Base-by-base conservation (phyloP, 2,797 vertebrate species). In the Sebastes diaconus region DNA sequence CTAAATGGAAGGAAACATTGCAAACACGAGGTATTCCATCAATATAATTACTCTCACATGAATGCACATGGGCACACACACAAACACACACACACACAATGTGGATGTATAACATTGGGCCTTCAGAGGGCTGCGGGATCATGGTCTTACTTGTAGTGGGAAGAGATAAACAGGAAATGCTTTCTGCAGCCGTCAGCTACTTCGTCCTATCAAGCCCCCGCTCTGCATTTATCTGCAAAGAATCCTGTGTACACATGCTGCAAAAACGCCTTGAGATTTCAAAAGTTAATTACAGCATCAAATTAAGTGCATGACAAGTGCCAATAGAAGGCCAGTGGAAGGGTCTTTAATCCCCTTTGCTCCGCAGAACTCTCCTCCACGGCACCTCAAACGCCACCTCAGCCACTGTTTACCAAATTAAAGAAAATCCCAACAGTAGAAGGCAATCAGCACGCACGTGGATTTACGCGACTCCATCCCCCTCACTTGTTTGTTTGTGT, bases 231-330 rank as follows among this genome's bases (percentile, higher is more conserved):
- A 93, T 91, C 91, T 85, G 84, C 78, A 81, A 82, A 87, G 81
- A 88, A 93, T 91, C 84, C 83, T 3, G 27, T 12, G 73, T 79
- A 83, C 80, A 88, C 82, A 76, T 36, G 57, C 74, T 59, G 69
- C 36, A 74, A 87, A 55, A 87, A 88, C 24, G 85, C 81, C 92
- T 77, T 52, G 90, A 95, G 92, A 94, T 94, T 95, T 88, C 77
- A 42, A 64, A 92, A 94, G 88, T 94, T 95, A 96, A 96, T 95
- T 96, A 94, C 81, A 75, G 92, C 90, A 84, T 93, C 88, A 91
- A 93, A 93, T 92, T 87, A 94, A 94, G 92, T 84, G 88, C 87
- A 88, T 85, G 90, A 92, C 92, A 94, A 93, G 90, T 87, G 89
- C 84, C 90, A 90, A 73, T 79, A 83, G 42, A 85, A 89, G 90